Evolutionary conservation across 2,797 vertebrate species (phyloP).

Genomic region (Synanceia verrucosa): DNA sequence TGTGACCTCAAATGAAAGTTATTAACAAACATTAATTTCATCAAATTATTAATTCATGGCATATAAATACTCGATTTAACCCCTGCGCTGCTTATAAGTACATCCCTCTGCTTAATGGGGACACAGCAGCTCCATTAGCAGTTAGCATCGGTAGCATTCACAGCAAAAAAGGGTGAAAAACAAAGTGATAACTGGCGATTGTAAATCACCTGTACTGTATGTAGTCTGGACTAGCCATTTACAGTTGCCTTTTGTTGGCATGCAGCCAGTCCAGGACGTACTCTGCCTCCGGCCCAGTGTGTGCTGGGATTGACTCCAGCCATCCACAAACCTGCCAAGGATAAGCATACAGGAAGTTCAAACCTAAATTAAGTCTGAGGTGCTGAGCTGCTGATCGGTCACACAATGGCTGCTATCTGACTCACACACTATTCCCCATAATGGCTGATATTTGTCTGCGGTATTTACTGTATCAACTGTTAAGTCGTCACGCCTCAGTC

Average conservation of each 20-base stretch:
- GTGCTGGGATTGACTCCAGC: background rate
- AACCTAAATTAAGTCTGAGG: background rate
- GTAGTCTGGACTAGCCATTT: background rate
- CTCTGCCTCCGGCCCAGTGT: background rate
- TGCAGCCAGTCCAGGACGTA: background rate
- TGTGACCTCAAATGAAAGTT: background rate
- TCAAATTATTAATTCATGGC: background rate
- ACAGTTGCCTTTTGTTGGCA: background rate
- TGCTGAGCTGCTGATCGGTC: background rate
- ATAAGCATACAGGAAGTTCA: background rate
- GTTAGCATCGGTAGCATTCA: background rate
- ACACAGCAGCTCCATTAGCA: background rate
- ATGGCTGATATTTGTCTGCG: background rate
- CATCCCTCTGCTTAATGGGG: background rate
- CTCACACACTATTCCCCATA: background rate
- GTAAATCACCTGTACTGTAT: background rate
- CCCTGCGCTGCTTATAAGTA: rapidly evolving
- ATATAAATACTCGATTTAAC: background rate
- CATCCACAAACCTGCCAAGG: background rate
- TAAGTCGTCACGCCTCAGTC: background rate
- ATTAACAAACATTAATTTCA: background rate
- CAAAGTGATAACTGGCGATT: background rate
- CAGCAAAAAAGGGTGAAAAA: background rate
- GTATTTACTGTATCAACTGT: background rate
- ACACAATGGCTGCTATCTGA: background rate